phyloP scores from a whole-genome alignment of 2,113 vertebrate genomes.

The Phrynosoma platyrhinos region DNA sequence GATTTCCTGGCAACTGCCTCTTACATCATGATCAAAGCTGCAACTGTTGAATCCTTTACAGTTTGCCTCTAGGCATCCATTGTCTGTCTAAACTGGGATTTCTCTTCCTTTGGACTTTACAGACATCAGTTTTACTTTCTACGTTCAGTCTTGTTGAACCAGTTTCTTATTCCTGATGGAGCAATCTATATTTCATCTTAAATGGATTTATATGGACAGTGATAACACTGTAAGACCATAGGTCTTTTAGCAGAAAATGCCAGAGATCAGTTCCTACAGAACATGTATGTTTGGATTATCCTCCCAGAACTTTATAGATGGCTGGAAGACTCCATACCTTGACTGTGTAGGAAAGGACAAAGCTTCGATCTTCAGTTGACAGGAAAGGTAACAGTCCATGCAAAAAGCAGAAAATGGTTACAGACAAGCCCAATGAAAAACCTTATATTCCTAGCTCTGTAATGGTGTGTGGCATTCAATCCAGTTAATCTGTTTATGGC shows the following conservation, averaged over 20 bases:
- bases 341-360: background rate
- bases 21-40: constrained; percentile 41
- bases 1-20: constrained; percentile 30
- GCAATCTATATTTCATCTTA: background rate
- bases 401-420: background rate
- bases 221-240: constrained; percentile 26
- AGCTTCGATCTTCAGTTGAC: background rate
- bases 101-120: constrained; percentile 21
- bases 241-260: constrained; percentile 39
- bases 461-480: background rate
- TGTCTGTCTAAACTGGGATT: constrained; percentile 14
- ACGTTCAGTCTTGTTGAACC: background rate
- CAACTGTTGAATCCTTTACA: constrained; percentile 23
- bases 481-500: no score
- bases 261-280: constrained; percentile 41
- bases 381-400: background rate
- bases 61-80: constrained; percentile 28
- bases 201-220: background rate
- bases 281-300: constrained; percentile 43
- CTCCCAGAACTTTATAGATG: background rate
- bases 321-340: background rate
- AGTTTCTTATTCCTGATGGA: constrained; percentile 47
- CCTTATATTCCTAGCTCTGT: background rate
- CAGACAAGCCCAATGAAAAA: background rate
- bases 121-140: constrained; percentile 42